Conservation (phyloP, 2,888 invertebrate species). For the Gastracanthus pulcherrimus region DNA sequence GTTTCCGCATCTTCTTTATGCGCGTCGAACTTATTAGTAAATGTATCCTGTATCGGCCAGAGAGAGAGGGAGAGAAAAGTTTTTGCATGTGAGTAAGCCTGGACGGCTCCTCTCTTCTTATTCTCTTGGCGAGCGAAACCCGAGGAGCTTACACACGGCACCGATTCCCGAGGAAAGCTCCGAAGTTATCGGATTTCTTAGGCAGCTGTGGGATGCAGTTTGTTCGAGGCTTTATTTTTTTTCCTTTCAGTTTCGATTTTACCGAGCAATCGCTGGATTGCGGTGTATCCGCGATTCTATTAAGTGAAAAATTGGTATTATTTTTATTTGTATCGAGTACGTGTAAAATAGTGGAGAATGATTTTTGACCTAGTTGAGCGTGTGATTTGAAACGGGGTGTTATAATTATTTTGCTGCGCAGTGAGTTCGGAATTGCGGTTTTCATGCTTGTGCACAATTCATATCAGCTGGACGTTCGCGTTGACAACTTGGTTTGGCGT, state of each 20-base stretch:
- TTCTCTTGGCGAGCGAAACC: slow-evolving; percentile 5
- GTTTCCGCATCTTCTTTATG: slow-evolving; percentile 23
- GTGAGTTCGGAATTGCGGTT: background rate
- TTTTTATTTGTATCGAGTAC: too few species aligned
- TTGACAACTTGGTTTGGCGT: background rate
- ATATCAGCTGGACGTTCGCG: background rate
- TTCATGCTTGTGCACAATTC: background rate
- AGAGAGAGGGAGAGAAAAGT: slow-evolving; percentile 9
- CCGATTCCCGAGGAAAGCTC: slow-evolving; percentile 11
- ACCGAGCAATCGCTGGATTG: background rate
- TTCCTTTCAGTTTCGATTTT: background rate
- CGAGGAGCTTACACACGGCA: slow-evolving; percentile 15
- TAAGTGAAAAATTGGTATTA: too few species aligned
- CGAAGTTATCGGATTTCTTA: background rate
- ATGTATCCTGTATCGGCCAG: slow-evolving; percentile 15
- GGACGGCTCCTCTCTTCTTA: background rate
- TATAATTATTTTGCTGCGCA: background rate
- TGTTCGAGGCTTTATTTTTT: slow-evolving; percentile 5
- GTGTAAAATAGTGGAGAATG: too few species aligned
- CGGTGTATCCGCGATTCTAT: too few species aligned
- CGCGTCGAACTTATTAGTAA: slow-evolving; percentile 50
- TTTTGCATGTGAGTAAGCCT: slow-evolving; percentile 18
- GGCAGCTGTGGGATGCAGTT: background rate
- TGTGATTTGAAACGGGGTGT: background rate
- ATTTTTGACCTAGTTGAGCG: background rate